Base-by-base conservation (phyloP, 2,797 vertebrate species). In the Fistularia tabacaria region DNA sequence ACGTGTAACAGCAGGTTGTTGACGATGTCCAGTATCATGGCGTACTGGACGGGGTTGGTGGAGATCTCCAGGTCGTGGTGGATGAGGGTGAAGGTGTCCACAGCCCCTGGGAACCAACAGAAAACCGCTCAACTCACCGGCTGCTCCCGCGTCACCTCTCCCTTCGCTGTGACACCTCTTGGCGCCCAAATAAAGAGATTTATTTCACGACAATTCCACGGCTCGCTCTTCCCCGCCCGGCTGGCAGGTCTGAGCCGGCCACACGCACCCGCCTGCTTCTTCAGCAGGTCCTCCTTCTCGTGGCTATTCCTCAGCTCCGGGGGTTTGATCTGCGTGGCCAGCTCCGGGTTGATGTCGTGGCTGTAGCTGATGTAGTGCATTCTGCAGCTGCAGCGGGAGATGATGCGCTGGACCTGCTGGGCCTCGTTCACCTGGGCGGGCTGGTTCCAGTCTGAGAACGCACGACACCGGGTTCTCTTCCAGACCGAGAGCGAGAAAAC, bases 361-460 rank as follows among this genome's bases (percentile, higher is more conserved):
- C 96, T 99, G 84, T 99, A 99, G 79, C 97, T 95, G 80, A 99
- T 97, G 87, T 99, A 99, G 84, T 97, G 97, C 97, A 99, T 99
- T 71, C 95, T 90, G 80, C 97, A 99, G 84, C 91, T 98, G 86
- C 97, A 99, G 47, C 96, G 96, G 0, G 97, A 99, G 85, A 99
- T 99, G 80, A 99, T 99, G 11, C 97, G 89, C 83, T 99, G 97
- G 43, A 99, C 94, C 80, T 99, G 97, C 81, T 95, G 96, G 11
- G 93, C 87, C 81, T 97, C 94, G 57, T 96, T 95, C 14, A 92
- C 93, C 81, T 97, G 95, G 0, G 95, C 92, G 0, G 97, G 95
- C 80, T 94, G 95, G 81, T 98, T 98, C 95, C 95, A 98, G 77
- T 98, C 97, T 99, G 78, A 25, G 36, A 1, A 46, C 1, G 55